Evolutionary conservation across 2,797 vertebrate species (phyloP).

Genomic region (Acanthornis magna): DNA sequence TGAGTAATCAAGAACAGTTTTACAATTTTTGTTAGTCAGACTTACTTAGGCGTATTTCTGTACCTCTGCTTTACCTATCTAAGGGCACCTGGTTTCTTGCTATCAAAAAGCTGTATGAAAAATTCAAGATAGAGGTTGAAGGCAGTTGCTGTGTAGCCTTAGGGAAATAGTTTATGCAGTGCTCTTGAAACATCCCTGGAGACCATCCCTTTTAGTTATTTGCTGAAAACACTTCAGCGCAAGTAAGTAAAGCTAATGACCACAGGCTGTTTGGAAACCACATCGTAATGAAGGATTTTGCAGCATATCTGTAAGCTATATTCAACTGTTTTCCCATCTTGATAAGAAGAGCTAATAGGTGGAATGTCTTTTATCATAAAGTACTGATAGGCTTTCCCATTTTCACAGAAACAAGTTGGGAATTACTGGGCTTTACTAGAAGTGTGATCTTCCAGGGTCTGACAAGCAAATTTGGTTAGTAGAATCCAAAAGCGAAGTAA

Average conservation of each 20-base stretch:
- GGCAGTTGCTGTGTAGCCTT: neutral
- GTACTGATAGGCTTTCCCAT: neutral
- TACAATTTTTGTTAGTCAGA: neutral
- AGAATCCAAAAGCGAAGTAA: neutral
- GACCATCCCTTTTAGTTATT: neutral
- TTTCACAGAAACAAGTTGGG: neutral
- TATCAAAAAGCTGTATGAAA: neutral
- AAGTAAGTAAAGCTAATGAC: neutral
- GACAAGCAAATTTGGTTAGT: neutral
- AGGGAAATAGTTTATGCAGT: neutral
- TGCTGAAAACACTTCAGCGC: conserved; percentile 1
- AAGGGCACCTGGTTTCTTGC: neutral
- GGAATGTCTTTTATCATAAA: neutral
- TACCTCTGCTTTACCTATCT: neutral
- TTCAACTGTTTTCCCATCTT: neutral
- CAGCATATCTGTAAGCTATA: neutral
- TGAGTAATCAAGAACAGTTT: neutral
- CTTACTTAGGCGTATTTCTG: neutral
- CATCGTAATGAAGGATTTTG: neutral
- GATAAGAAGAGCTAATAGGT: neutral
- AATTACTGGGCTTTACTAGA: neutral
- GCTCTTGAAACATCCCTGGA: neutral
- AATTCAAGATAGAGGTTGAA: neutral
- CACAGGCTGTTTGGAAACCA: neutral
- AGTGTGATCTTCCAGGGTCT: neutral